Base-by-base conservation (phyloP, 2,888 invertebrate genomes). In the Hirtodrosophila duncani region DNA sequence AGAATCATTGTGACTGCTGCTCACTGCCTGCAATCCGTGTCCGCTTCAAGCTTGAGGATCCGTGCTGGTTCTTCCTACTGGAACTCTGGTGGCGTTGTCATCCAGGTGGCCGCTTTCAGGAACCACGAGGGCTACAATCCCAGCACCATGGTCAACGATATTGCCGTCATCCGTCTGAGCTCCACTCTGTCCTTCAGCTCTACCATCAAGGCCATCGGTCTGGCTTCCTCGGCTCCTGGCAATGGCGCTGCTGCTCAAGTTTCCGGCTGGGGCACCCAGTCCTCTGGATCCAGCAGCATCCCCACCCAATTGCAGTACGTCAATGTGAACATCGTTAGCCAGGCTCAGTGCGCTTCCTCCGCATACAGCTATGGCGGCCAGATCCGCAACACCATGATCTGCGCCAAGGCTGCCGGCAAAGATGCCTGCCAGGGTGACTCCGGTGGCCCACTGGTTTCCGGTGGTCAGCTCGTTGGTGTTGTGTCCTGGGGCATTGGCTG, bases 1-100 rank as follows among this genome's bases (percentile, higher is more conserved):
- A 88, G 88, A 26, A 63, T 72, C 18, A 85, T 89, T 1, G 50
- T 91, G 1, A 91, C 90, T 1, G 91, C 91, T 21, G 91, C 90
- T 5, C 91, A 91, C 70, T 91, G 91, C 64, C 85, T 83, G 50
- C 71, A 87, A 14, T 26, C 44, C 8, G 48, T 46, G 4, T 36
- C 63, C 0, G 43, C 59, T 1, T 51, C 45, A 4, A 18, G 23
- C 1, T 31, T 78, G 37, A 61, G 34, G n/a, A 68, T 90, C 2
- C 87, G 90, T 1, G 89, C 87, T 2, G 90, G 90, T 0, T 89
- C 89, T 0, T 86, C 88, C 0, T 85, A 84, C 23, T 85, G 80
- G 48, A 74, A 56, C 42, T 44, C 46, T 10, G 77, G 68, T 26
- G 81, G 81, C 21, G 8, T 14, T 5, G 9, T 64, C 1, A 13